Base-by-base conservation (phyloP, 1,140 invertebrate genomes). In the Drosophila ironensis region DNA sequence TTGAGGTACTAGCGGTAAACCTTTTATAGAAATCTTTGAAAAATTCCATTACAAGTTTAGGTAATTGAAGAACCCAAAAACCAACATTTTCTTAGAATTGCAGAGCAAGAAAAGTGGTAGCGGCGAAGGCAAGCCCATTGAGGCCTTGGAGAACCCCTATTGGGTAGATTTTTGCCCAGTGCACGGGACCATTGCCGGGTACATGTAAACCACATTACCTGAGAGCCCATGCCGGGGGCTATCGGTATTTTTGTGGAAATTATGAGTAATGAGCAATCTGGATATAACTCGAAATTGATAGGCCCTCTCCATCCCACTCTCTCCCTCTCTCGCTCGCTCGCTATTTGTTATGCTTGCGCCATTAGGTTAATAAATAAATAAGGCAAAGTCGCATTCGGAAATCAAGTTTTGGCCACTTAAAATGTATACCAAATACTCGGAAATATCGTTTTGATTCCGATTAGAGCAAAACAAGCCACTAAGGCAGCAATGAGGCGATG, bases 241-340 rank as follows among this genome's bases (percentile, higher is more conserved):
- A 37, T 37, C 14, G 19, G 45, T 56, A 46, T 59, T 53, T 53
- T 38, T 35, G 19, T 42, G 37, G 42, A 80, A 74, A 70, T 74
- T 74, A 80, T 78, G 75, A 78, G 63, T 78, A 78, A 78, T 77
- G 74, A 72, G 42, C 37, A 69, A 80, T 78, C 75, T 59, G 75
- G 56, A 73, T 73, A 69, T 48, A 73, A 69, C 69, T 59, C 17
- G 69, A 78, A 68, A 51, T 50, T 30, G 40, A n/a, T 28, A 38
- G 35, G 25, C 42, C 19, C 9, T 17, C 19, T 22, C 17, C n/a
- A 25, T 16, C 22, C 37, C 35, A 9, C 8, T 20, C 35, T 14
- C 12, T 35, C 12, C 4, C 6, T 37, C 14, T 27, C n/a, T 24
- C 42, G 11, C 20, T 67, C 52, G 30, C 50, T 54, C n/a, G n/a